Evolutionary conservation across 2,113 vertebrate genomes (phyloP).

Genomic region (Grammomys surdaster): DNA sequence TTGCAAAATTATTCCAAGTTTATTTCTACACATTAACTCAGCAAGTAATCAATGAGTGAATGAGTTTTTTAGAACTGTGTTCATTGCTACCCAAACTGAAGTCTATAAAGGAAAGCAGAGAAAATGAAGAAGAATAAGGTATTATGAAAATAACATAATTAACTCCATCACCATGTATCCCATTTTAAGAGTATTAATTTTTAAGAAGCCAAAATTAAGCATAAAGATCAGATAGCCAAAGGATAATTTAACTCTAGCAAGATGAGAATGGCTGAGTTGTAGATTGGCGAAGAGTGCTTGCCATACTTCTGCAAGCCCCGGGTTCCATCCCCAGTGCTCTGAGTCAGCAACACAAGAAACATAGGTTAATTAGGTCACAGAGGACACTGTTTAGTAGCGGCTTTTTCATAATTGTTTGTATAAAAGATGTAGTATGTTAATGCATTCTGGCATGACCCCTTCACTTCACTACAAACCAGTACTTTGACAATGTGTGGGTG

Average conservation of each 20-base stretch:
- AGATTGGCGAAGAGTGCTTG: background rate
- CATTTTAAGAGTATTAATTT: background rate
- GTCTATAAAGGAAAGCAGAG: background rate
- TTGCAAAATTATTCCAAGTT: background rate
- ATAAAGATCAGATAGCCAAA: constrained; percentile 13
- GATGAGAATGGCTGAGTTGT: background rate
- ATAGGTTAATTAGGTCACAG: constrained; percentile 54
- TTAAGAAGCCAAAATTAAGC: background rate
- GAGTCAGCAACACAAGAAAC: constrained; percentile 22
- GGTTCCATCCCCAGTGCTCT: background rate
- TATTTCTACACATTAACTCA: constrained; percentile 12
- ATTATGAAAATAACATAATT: background rate
- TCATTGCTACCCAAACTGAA: background rate
- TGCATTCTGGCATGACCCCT: constrained; percentile 14
- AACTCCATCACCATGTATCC: background rate
- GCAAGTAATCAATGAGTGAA: constrained; percentile 46
- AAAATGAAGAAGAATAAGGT: background rate
- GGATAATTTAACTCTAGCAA: constrained; percentile 46
- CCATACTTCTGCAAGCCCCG: background rate
- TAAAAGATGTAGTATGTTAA: constrained; percentile 9
- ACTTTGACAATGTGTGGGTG: background rate
- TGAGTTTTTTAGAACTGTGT: background rate
- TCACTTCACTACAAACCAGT: constrained; percentile 6
- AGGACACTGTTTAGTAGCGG: constrained; percentile 12
- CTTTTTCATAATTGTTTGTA: constrained; percentile 12